These are phyloP conservation scores for Zootermopsis nevadensis DNA, from an alignment of 2,888 invertebrate genomes.

Conservation along the genomic window DNA sequence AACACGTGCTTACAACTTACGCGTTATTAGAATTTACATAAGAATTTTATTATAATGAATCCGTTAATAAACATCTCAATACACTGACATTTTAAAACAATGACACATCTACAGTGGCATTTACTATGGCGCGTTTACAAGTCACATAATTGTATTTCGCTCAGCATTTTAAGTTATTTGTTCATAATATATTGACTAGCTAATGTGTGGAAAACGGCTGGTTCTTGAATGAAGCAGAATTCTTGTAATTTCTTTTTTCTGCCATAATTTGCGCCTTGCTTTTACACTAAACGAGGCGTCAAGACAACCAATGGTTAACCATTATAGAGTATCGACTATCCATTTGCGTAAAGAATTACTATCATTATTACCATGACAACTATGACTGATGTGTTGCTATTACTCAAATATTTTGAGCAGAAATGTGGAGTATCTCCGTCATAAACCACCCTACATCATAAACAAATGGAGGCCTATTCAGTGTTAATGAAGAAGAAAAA, in stretches of 20 bases:
- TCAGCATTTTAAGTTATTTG: too few species aligned
- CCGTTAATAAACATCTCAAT: too few species aligned
- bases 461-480: not conserved
- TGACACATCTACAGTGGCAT: too few species aligned
- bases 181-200: too few species aligned
- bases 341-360: slow-evolving; percentile 3
- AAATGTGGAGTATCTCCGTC: not conserved
- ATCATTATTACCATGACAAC: not conserved
- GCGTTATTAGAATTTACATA: too few species aligned
- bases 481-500: too few species aligned
- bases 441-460: not conserved
- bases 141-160: too few species aligned
- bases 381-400: not conserved
- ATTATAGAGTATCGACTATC: not conserved
- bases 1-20: too few species aligned
- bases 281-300: not conserved
- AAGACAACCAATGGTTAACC: not conserved
- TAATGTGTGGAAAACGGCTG: too few species aligned
- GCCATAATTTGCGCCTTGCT: not conserved
- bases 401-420: not conserved
- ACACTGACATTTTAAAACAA: too few species aligned
- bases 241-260: not conserved
- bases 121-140: too few species aligned
- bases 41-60: too few species aligned
- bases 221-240: not conserved